These are phyloP conservation scores for Okapia johnstoni DNA, from an alignment of 2,113 vertebrate genomes.

Conservation along the genomic window DNA sequence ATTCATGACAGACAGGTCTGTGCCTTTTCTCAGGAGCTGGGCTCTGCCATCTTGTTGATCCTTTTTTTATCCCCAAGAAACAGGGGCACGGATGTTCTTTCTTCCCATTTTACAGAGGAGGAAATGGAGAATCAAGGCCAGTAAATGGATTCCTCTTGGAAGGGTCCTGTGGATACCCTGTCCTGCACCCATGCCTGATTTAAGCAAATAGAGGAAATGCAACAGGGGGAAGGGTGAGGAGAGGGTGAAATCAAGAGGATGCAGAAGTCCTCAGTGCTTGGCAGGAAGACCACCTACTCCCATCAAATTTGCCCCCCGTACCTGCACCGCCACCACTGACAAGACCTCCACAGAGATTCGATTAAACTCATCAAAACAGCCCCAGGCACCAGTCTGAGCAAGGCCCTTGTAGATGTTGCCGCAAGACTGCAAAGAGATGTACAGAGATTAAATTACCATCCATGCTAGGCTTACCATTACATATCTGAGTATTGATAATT, in stretches of 20 bases:
- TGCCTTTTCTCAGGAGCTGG: background rate
- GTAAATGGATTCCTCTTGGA: background rate
- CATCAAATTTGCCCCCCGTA: constrained; percentile 67
- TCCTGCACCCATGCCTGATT: background rate
- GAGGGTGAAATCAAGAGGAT: background rate
- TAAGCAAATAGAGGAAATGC: background rate
- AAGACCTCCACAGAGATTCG: constrained; percentile 97
- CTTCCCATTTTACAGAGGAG: background rate
- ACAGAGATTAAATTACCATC: constrained; percentile 58
- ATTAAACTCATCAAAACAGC: constrained; percentile 99
- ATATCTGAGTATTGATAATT: constrained; percentile 31
- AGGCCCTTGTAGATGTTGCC: constrained; percentile 99
- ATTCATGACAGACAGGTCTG: background rate
- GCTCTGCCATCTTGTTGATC: too few relatives aligned
- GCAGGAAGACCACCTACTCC: background rate
- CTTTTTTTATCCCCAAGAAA: background rate
- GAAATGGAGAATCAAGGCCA: background rate
- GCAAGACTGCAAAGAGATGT: constrained; percentile 86
- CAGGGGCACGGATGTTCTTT: background rate
- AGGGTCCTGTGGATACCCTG: background rate
- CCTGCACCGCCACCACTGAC: constrained; percentile 97
- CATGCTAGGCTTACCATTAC: background rate
- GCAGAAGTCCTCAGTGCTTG: background rate
- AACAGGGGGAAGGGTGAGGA: background rate
- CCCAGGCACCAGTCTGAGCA: constrained; percentile 97